Conservation (phyloP, 2,797 vertebrate genomes). For the Tokudaia muenninki region DNA sequence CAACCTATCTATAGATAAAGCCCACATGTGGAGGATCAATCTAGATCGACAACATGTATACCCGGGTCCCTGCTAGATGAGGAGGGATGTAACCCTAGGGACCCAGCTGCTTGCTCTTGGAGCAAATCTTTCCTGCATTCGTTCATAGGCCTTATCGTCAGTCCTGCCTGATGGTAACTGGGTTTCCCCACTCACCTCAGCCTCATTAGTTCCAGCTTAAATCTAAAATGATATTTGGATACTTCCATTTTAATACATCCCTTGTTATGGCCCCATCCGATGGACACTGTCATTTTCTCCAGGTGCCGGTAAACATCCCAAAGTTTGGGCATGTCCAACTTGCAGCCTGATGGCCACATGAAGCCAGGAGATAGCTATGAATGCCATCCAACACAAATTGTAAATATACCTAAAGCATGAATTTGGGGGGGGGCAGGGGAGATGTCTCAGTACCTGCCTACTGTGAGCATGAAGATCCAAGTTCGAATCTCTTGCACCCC, state of each 20-base stretch:
- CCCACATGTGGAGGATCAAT: neutral
- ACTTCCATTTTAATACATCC: neutral
- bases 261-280: neutral
- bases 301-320: neutral
- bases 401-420: neutral
- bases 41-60: no score
- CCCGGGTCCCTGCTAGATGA: neutral
- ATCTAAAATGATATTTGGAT: neutral
- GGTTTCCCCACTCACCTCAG: neutral
- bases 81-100: neutral
- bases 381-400: neutral
- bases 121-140: neutral
- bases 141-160: neutral
- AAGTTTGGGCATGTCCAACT: neutral
- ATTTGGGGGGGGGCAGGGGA: no score
- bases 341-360: neutral
- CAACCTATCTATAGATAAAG: neutral
- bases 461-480: neutral
- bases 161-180: neutral
- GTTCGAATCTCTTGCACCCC: neutral
- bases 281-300: neutral
- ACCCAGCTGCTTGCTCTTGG: neutral
- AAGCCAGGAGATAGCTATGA: neutral
- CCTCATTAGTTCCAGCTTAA: neutral
- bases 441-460: neutral